Conservation (phyloP, 37 sponge, comb jelly and placozoan genomes). For the Oscarella lobularis region DNA sequence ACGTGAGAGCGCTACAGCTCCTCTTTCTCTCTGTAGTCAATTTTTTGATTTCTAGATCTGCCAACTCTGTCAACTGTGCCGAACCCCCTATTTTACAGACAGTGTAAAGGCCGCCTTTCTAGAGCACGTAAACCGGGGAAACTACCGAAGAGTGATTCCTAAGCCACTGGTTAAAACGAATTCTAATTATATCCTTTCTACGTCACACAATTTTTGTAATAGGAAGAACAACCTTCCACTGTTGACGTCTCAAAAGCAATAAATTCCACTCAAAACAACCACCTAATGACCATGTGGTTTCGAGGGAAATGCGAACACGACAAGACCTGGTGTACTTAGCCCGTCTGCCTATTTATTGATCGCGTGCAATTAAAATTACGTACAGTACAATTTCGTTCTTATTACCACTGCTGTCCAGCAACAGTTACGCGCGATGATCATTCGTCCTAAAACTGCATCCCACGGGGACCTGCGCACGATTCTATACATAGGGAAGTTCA, state of each 20-base stretch:
- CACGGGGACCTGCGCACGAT: no score
- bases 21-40: not conserved
- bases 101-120: slow-evolving; percentile 43
- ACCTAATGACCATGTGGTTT: slow-evolving; percentile 37
- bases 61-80: slow-evolving; percentile 30
- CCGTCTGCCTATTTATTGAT: no score
- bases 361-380: no score
- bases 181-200: no score
- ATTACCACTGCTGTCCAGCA: not conserved
- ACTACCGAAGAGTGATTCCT: slow-evolving; percentile 33
- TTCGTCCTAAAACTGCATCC: no score
- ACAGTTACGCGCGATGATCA: slow-evolving; percentile 1
- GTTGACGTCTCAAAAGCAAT: no score
- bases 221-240: no score
- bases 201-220: no score
- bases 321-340: slow-evolving; percentile 30
- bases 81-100: not conserved
- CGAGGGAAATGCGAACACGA: slow-evolving; percentile 31
- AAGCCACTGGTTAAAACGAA: not conserved
- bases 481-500: no score
- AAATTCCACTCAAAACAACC: slow-evolving; percentile 6
- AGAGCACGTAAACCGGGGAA: slow-evolving; percentile 36
- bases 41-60: slow-evolving; percentile 23
- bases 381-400: no score
- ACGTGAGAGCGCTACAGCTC: not conserved